Conservation (phyloP, 2,113 vertebrate genomes). For the Melanocharis versteri region DNA sequence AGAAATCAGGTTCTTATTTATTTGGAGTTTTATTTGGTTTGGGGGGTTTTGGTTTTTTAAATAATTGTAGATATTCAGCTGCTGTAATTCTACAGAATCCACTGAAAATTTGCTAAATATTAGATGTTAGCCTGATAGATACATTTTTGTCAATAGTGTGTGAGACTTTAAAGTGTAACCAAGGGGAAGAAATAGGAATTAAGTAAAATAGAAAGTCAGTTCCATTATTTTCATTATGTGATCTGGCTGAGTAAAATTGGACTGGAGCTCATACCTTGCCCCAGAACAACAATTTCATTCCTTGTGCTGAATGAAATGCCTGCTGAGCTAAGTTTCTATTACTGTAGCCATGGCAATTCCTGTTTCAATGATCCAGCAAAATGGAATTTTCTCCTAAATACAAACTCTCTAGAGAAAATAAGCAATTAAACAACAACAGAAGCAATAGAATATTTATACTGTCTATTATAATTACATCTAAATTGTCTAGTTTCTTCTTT, state of each 20-base stretch:
- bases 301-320: background rate
- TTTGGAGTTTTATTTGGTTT: background rate
- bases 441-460: background rate
- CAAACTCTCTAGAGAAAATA: background rate
- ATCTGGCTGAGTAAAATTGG: background rate
- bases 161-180: background rate
- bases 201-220: background rate
- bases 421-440: background rate
- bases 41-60: background rate
- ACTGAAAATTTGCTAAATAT: background rate
- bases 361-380: constrained; percentile 15
- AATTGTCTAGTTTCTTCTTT: background rate
- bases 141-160: background rate
- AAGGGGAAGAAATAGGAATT: background rate
- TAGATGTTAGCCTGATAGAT: background rate
- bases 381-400: background rate
- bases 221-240: background rate
- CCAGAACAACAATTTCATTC: constrained; percentile 8
- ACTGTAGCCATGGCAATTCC: constrained; percentile 28
- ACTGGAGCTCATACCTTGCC: background rate
- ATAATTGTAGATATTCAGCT: background rate
- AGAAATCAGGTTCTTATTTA: background rate
- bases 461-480: background rate
- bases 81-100: background rate
- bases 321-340: background rate